These are phyloP conservation scores for Bos javanicus DNA, from an alignment of 2,113 vertebrate species.

Conservation along the genomic window DNA sequence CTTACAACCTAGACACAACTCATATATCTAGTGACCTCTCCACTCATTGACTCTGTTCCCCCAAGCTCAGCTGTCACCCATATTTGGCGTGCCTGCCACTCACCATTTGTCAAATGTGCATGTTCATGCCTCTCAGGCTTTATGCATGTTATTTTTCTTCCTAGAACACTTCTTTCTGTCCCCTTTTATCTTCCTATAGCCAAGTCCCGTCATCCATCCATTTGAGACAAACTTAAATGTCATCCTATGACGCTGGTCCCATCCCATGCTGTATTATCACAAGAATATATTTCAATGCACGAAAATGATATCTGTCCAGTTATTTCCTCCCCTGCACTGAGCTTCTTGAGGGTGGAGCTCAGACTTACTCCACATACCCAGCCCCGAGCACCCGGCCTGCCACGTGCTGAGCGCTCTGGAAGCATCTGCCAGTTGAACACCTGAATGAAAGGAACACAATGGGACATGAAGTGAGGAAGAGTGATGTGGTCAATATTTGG, in stretches of 20 bases:
- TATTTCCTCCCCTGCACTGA: neutral
- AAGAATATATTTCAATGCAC: neutral
- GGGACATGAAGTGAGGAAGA: neutral
- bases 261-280: neutral
- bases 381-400: neutral
- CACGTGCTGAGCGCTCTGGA: accelerated
- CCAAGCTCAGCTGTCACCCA: neutral
- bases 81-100: neutral
- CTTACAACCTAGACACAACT: neutral
- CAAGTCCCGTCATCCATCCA: neutral
- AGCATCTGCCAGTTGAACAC: neutral
- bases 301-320: neutral
- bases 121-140: neutral
- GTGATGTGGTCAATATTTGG: neutral
- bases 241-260: neutral
- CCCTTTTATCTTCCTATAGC: neutral
- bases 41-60: neutral
- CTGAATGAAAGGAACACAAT: neutral
- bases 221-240: neutral
- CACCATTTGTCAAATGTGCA: neutral
- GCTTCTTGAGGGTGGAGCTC: neutral
- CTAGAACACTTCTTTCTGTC: neutral
- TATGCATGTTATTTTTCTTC: neutral
- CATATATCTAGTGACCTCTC: neutral
- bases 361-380: neutral